Conservation (phyloP, 2,797 vertebrate genomes). For the Yasuhikotakia modesta region DNA sequence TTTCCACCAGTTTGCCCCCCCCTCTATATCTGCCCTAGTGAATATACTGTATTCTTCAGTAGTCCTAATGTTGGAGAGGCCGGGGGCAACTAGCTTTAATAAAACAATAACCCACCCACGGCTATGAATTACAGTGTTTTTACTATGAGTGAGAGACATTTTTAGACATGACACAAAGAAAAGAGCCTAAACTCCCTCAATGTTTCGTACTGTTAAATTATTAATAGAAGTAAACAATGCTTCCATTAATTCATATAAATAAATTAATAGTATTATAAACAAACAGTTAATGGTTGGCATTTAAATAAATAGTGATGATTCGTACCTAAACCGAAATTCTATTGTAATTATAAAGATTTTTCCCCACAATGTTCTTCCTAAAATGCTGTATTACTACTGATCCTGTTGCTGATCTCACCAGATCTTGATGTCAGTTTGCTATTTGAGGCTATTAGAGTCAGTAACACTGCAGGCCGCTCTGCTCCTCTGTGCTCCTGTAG, state of each 20-base stretch:
- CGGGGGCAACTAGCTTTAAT: background rate
- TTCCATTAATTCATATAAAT: background rate
- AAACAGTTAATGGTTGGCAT: too few species aligned
- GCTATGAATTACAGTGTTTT: too few species aligned
- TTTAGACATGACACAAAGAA: too few species aligned
- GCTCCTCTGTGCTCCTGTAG: slow-evolving; percentile 79
- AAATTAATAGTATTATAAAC: too few species aligned
- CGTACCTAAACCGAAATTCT: too few species aligned
- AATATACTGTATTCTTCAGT: background rate
- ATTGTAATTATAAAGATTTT: too few species aligned
- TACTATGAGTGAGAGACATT: too few species aligned
- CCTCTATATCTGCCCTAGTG: too few species aligned
- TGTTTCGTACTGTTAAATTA: too few species aligned
- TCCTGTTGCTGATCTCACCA: background rate
- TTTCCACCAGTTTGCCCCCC: background rate
- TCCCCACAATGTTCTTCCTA: slow-evolving; percentile 1
- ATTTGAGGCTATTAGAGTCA: slow-evolving; percentile 37
- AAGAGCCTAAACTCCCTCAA: too few species aligned
- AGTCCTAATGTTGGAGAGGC: background rate
- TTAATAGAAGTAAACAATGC: background rate
- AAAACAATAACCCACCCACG: too few species aligned
- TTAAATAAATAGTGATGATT: too few species aligned
- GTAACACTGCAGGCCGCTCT: slow-evolving; percentile 67
- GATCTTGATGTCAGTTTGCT: slow-evolving; percentile 26
- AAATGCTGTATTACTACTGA: background rate